Evolutionary conservation across 2,888 invertebrate species (phyloP).

Genomic region (Yponomeuta plumbellus): DNA sequence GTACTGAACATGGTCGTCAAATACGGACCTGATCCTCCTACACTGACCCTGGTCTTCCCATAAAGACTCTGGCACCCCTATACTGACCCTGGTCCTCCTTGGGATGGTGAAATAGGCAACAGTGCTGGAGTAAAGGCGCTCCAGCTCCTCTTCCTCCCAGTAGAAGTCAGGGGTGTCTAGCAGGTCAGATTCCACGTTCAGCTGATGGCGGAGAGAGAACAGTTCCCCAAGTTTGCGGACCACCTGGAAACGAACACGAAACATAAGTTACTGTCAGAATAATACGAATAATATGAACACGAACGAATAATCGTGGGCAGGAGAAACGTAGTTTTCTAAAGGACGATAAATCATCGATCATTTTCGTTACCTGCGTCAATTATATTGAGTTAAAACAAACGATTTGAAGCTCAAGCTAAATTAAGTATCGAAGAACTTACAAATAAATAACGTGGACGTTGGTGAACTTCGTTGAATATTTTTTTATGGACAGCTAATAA

Average conservation of each 20-base stretch:
- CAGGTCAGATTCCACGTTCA: conserved; percentile 95
- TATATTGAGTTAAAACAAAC: too few species aligned
- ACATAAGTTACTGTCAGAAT: background rate
- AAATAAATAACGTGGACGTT: too few species aligned
- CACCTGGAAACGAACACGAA: conserved; percentile 35
- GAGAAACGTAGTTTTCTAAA: too few species aligned
- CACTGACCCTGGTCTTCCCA: background rate
- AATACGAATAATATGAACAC: too few species aligned
- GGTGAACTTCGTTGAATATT: too few species aligned
- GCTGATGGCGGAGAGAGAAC: conserved; percentile 90
- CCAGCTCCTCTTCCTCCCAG: conserved; percentile 96
- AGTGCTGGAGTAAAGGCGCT: conserved; percentile 88
- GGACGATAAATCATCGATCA: too few species aligned
- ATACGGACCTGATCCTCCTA: background rate
- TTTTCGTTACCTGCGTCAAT: too few species aligned
- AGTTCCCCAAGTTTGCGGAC: conserved; percentile 83
- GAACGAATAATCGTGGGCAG: too few species aligned
- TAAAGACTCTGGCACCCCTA: conserved; percentile 85
- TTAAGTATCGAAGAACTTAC: too few species aligned
- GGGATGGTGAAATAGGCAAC: conserved; percentile 90
- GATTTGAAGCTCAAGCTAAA: too few species aligned
- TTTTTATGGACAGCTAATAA: too few species aligned
- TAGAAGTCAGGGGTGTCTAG: conserved; percentile 98
- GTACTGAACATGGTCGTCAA: background rate
- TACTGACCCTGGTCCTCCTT: conserved; percentile 85